Evolutionary conservation across 2,797 vertebrate species (phyloP), one percentile per base, ranked within the genome.

Genomic region (Hydrolagus colliei): DNA sequence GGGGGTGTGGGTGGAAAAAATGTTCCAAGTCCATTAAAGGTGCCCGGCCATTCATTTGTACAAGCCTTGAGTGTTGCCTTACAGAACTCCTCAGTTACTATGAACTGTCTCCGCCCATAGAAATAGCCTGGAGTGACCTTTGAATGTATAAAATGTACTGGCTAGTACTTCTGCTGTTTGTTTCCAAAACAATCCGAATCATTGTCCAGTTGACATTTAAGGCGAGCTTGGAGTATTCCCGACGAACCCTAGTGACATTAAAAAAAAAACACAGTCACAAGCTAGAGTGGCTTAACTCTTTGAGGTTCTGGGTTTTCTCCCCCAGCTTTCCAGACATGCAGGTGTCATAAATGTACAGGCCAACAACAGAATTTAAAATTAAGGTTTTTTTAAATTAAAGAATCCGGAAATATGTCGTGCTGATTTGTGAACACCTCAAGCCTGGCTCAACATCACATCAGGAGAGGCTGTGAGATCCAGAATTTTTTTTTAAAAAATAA

Each of bases 161-260:
- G 27, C 62, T 61, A 14, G 62, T 67, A 80, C 78, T 16, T 35
- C 35, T 35, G 78, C 79, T 68, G 16, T 71, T 84, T 71, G 9
- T 67, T 71, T 12, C 52, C 0, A 7, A 41, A 6, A 84, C 65
- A 84, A 71, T 71, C 79, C 18, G 65, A n/a, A 71, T 84, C 65
- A 71, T 84, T 84, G 65, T 84, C 65, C 32, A 16, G 14, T 67
- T 84, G 79, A 71, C 79, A 84, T 84, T 84, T 84, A 52, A 84
- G 65, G 65, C 65, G 5, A 68, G 32, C 18, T 41, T n/a, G 11
- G 65, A 11, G 65, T n/a, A 68, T 18, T 41, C 4, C 1, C 1
- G 7, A 5, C n/a, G 75, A 77, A 18, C 41, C 59, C 61, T n/a
- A 77, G 16, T 61, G 52, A 61, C 75, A 61, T 41, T 52, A 84